A percentile compares a stretch with the other conserved stretches of the same genome.
These are phyloP conservation scores for Eupithecia tripunctaria DNA, from an alignment of 2,888 invertebrate genomes.

Conservation along the genomic window DNA sequence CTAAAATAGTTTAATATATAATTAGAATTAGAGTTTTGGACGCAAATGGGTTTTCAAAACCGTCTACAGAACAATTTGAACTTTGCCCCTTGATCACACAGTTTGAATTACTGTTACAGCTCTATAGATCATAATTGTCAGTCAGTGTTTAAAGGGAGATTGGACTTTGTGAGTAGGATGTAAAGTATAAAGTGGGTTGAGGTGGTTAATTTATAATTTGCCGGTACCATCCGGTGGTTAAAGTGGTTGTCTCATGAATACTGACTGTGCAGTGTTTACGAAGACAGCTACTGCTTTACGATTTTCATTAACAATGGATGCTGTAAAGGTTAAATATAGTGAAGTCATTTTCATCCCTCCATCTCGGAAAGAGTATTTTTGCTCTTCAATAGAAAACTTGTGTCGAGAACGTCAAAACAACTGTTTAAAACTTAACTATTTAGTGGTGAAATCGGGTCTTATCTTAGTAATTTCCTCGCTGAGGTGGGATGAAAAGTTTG, in stretches of 20 bases:
- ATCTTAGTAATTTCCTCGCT: too few species aligned
- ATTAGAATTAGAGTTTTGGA: constrained; percentile 36
- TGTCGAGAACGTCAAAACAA: too few species aligned
- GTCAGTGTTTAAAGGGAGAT: neutral
- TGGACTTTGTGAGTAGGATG: neutral
- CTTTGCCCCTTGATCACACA: constrained; percentile 17
- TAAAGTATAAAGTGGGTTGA: constrained; percentile 20
- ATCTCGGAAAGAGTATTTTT: too few species aligned
- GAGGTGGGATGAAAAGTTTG: too few species aligned
- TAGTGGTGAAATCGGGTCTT: too few species aligned
- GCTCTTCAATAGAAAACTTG: too few species aligned
- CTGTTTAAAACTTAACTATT: too few species aligned
- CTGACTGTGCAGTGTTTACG: constrained; percentile 43
- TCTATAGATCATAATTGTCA: constrained; percentile 29
- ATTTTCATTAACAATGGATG: neutral
- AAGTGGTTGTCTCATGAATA: constrained; percentile 55
- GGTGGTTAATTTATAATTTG: constrained; percentile 48
- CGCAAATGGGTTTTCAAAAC: constrained; percentile 35
- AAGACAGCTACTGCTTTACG: constrained; percentile 4
- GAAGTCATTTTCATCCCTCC: too few species aligned
- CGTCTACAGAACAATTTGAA: constrained; percentile 16
- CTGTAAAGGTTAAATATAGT: neutral
- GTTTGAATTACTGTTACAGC: constrained; percentile 16
- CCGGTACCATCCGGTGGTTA: constrained; percentile 39
- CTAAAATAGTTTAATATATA: constrained; percentile 40